Base-by-base conservation (phyloP, 2,888 invertebrate genomes). In the Leptinotarsa peninsularis region DNA sequence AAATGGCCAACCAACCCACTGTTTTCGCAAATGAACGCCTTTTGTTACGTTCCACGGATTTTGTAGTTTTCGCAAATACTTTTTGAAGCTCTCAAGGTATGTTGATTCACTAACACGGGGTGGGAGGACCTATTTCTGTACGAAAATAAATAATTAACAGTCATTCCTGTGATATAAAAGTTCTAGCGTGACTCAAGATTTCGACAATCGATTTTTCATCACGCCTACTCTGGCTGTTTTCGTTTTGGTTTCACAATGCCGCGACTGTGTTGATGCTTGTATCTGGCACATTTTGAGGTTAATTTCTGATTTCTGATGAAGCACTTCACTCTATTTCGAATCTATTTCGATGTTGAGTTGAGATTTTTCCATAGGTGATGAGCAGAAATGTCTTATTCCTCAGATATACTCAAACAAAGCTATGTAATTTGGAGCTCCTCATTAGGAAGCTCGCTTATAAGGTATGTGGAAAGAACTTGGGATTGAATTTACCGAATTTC, bases 31-130 rank as follows among this genome's bases (percentile, higher is more conserved):
- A 58, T 4, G 58, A 49, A 70, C 56, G 21, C 27, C 33, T 70
- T 43, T 70, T 70, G 49, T 58, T 58, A 14, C 23, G 23, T 14
- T 21, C 23, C 43, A 56, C 21, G 7, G 54, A 60, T 27, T 58
- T 70, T 21, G 49, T 58, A 17, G 33, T 50, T 70, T 60, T 70
- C 58, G 69, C 54, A 14, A 33, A 60, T 70, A 58, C 23, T 58
- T 15, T 43, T 13, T 14, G 27, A 68, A 49, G 49, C 21, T 67
- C 14, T 67, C 49, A n/a, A 54, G 43, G 58, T 56, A 49, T 66
- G 66, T 72, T 72, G 72, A 72, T 49, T 72, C 72, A 72, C 56
- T 72, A 15, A 18, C 66, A 21, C 14, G 10, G 14, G n/a, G 72
- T 66, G 67, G 63, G 72, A n/a, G 49, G 17, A 23, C 17, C 21